A percentile compares a stretch with the other conserved stretches of the same genome.
Evolutionary conservation across 1,140 invertebrate genomes (phyloP).

Genomic region (Argopecten irradians): DNA sequence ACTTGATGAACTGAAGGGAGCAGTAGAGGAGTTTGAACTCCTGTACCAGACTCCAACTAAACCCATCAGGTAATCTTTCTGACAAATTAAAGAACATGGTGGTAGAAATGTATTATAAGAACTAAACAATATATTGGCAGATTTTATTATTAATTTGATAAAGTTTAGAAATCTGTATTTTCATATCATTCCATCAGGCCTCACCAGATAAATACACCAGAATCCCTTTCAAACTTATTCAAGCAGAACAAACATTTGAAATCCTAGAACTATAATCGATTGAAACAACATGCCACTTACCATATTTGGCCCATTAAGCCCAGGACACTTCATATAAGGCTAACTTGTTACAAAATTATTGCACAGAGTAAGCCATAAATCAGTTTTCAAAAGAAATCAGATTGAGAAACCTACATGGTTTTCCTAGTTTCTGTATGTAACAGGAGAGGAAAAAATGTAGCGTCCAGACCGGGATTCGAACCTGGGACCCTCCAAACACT

Average conservation of each 20-base stretch:
- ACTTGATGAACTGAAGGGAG: conserved; percentile 72
- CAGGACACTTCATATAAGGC: no score
- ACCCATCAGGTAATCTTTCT: conserved; percentile 63
- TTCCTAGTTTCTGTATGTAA: no score
- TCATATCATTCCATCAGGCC: neutral
- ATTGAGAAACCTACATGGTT: no score
- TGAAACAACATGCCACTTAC: no score
- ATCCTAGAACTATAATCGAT: no score
- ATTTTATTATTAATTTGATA: neutral
- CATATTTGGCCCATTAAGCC: no score
- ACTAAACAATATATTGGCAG: neutral
- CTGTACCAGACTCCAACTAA: conserved; percentile 67
- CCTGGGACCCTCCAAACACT: no score
- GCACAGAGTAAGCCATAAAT: no score
- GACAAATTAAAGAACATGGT: neutral
- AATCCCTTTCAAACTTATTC: neutral
- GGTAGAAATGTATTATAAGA: neutral
- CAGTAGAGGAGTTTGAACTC: conserved; percentile 76
- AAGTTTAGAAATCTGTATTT: neutral
- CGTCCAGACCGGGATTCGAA: no score
- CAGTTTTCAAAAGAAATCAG: no score
- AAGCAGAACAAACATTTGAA: neutral
- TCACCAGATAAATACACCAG: neutral
- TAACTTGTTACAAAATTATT: no score
- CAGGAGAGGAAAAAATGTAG: no score